These are phyloP conservation scores for Actinia tenebrosa DNA, from an alignment of 64 coral and sea anemone species.

Conservation along the genomic window DNA sequence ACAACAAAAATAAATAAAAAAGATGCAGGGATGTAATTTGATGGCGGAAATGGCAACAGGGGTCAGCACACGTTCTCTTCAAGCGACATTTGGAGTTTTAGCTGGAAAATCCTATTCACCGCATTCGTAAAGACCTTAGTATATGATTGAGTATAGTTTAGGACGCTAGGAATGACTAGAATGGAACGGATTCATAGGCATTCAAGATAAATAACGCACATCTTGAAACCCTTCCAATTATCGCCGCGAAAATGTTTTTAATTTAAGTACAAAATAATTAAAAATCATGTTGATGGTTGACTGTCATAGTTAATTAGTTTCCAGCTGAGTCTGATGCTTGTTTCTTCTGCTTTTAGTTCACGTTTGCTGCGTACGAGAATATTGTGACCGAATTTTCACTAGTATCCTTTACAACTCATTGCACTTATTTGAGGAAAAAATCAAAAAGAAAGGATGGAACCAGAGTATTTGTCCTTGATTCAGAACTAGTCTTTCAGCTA, in stretches of 20 bases:
- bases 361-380: not conserved
- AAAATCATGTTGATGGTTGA: not conserved
- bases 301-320: slow-evolving; percentile 20
- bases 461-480: not conserved
- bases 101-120: not conserved
- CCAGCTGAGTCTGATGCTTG: not conserved
- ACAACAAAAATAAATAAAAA: not conserved
- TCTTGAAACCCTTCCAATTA: not conserved
- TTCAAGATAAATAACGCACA: not conserved
- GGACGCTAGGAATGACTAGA: not conserved
- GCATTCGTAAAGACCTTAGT: not conserved
- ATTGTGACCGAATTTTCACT: not conserved
- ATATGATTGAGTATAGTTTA: not conserved
- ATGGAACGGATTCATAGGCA: not conserved
- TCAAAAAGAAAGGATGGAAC: not conserved
- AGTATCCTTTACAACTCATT: not conserved
- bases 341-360: not conserved
- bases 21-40: not conserved
- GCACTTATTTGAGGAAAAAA: not conserved
- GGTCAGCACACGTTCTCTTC: slow-evolving; percentile 3
- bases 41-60: not conserved
- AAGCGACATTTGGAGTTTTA: not conserved
- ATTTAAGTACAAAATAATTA: slow-evolving; percentile 30
- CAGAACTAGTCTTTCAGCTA: not conserved
- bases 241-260: slow-evolving; percentile 30